Conservation (phyloP, 2,888 invertebrate species). For the Volucella inanis region DNA sequence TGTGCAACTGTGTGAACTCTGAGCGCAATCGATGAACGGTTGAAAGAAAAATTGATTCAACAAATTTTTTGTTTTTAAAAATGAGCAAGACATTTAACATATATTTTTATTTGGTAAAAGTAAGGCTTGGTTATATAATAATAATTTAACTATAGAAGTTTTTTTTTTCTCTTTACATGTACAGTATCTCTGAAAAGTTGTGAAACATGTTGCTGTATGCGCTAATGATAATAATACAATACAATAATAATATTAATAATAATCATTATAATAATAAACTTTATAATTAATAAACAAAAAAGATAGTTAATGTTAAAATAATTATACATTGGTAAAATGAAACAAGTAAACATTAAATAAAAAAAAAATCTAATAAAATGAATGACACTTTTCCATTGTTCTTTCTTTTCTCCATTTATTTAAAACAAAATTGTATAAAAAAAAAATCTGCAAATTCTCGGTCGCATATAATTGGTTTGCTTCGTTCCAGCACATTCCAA, state of each 20-base stretch:
- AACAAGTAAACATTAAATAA: conserved; percentile 65
- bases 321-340: conserved; percentile 47
- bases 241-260: conserved; percentile 45
- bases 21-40: background rate
- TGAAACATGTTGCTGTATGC: conserved; percentile 53
- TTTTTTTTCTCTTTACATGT: conserved; percentile 36
- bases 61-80: conserved; percentile 36
- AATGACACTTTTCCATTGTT: conserved; percentile 42
- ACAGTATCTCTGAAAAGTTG: conserved; percentile 59
- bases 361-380: conserved; percentile 42
- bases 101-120: conserved; percentile 74
- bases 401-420: conserved; percentile 15
- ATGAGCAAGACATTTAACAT: conserved; percentile 73
- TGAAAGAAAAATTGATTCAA: background rate
- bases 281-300: conserved; percentile 57
- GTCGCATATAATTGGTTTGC: conserved; percentile 56
- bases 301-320: conserved; percentile 42
- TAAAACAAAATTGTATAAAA: conserved; percentile 25
- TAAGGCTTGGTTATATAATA: conserved; percentile 73
- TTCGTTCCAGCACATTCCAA: conserved; percentile 37
- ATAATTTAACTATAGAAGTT: conserved; percentile 71
- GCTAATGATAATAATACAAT: conserved; percentile 27
- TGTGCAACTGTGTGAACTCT: too few species aligned
- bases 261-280: conserved; percentile 44
- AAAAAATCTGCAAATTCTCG: conserved; percentile 43